Percentiles rank a stretch among this genome's conserved stretches.
phyloP scores from a whole-genome alignment of 2,113 vertebrate genomes.

The Petaurus breviceps region DNA sequence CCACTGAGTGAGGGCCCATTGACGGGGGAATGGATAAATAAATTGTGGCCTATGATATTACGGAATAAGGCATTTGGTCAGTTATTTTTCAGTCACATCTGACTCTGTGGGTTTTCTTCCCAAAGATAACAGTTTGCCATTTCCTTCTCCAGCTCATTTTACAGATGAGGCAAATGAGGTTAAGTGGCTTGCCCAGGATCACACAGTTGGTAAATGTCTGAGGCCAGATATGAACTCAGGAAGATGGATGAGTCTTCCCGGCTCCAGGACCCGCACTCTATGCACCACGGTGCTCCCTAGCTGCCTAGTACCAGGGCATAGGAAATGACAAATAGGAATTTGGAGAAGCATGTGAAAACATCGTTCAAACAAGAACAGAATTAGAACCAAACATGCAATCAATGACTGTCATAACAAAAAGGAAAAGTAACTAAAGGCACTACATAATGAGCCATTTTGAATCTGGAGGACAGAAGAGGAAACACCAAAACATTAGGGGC shows the following conservation, averaged over 20 bases:
- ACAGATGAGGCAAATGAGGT: background rate
- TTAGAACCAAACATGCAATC: background rate
- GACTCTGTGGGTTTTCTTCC: background rate
- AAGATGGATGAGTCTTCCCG: background rate
- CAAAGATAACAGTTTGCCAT: background rate
- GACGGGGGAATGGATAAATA: background rate
- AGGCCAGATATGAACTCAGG: background rate
- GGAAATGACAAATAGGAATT: background rate
- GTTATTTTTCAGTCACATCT: background rate
- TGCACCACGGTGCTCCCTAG: background rate
- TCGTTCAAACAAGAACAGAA: background rate
- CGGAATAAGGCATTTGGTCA: background rate
- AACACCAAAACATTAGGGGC: background rate
- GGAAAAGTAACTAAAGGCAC: background rate
- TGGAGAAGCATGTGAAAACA: background rate
- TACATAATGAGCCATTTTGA: background rate
- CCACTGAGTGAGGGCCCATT: background rate
- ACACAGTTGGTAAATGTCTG: background rate
- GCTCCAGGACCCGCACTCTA: background rate
- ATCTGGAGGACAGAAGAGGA: background rate
- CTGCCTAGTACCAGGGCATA: background rate
- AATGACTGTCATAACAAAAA: background rate
- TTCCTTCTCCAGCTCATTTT: background rate
- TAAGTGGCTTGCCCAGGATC: background rate
- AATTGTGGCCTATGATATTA: background rate